Evolutionary conservation across 2,113 vertebrate genomes (phyloP), one percentile per base, ranked within the genome.

Genomic region (Galemys pyrenaicus): DNA sequence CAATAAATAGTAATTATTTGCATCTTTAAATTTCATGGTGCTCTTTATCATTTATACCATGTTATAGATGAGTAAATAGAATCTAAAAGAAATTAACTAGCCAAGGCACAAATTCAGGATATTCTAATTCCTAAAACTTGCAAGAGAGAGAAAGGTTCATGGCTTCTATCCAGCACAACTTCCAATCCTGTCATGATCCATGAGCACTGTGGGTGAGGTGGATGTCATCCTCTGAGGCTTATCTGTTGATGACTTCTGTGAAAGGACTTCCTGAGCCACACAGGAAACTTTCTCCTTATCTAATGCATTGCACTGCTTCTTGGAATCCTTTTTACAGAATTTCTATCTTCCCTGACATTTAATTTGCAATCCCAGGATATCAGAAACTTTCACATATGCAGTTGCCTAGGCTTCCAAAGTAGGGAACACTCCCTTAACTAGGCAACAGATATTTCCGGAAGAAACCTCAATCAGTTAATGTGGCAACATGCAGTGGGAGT

Each of bases 341-440:
- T 87, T 94, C 60, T 84, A 44, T 92, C 68, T 94, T 84, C 67
- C 19, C 35, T 96, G 92, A 94, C 91, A 97, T 95, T 97, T 97
- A 96, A 92, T 94, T 96, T 93, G 79, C 77, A 95, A 68, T 73
- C 82, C 81, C 39, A 87, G 88, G 94, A 96, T 96, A 85, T 77
- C 65, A 94, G 91, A 93, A 92, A 89, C 46, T 74, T 89, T 89
- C 87, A 56, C 67, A 94, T 93, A 89, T 84, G 94, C 91, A 85
- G 95, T 96, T 96, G 95, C 94, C 95, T 95, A 96, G 94, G 95
- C 46, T 96, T 94, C 91, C 94, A 96, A 92, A 89, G 94, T 39
- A 73, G 84, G 24, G 81, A 95, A 94, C 88, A 65, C 46, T 89
- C 86, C 84, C 65, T 91, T 94, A 91, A 93, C 92, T 49, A 95